Base-by-base conservation (phyloP, 2,888 invertebrate genomes). In the Xestia xanthographa region DNA sequence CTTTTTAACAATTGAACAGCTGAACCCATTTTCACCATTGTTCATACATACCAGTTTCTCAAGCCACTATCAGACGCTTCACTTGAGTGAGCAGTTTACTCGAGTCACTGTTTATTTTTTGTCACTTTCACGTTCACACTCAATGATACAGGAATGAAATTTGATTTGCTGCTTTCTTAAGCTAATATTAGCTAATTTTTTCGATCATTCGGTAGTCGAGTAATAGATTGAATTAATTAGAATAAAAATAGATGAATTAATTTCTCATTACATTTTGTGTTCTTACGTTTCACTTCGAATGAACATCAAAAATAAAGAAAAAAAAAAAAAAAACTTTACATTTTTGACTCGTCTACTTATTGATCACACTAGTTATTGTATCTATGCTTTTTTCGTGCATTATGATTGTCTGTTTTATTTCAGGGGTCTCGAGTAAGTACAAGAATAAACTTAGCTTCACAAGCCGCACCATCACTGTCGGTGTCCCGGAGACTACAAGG, bases 361-460 rank as follows among this genome's bases (percentile, higher is more conserved):
- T 14, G 8, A 26, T 41, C 9, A 65, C 41, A 43, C 34, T 1
- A 17, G 1, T 17, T 45, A 4, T 26, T 60, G 9, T 56, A 26
- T 11, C 22, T 43, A 53, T 6, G 29, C 45, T n/a, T 41, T 5
- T 5, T 22, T 41, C 22, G 12, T 72, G n/a, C 29, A 72, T 48
- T 48, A n/a, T 26, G 26, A 43, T 41, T 26, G 56, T 67, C 6
- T 20, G 45, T 79, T 78, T 83, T 67, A 41, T 79, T 79, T 62
- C 79, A 79, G 79, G 83, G 43, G 11, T 1, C 1, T 12, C 5
- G 20, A 20, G 79, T 79, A 68, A 79, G 79, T 83, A 68, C 8
- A 58, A 41, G 9, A 62, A 50, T 34, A 26, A 34, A n/a, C n/a
- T 45, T 45, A 34, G 50, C 29, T 12, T n/a, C 5, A 45, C 17